Evolutionary conservation across 1,140 invertebrate species (phyloP), one percentile per base, ranked within the genome.

Genomic region (Diachasmimorpha longicaudata): DNA sequence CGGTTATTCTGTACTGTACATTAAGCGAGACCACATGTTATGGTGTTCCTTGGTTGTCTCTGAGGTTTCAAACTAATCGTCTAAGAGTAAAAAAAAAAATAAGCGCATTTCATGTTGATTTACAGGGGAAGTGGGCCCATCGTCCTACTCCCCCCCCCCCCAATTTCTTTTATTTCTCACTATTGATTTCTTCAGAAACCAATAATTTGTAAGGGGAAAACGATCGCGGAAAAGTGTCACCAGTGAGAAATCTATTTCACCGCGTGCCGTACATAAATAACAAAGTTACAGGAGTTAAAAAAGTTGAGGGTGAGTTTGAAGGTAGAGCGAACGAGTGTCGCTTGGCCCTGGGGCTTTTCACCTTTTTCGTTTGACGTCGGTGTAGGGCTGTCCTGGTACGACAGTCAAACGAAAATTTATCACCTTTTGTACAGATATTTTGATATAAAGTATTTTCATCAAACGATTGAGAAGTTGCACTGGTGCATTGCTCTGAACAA

Each of bases 181-280:
- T 31, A 4, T 52, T 52, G 11, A 52, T 52, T 52, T 2, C 16
- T 52, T 16, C 48, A 52, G 14, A 19, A 52, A 52, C 13, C 9
- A 19, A 25, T 70, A 75, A 75, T 63, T 75, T 36, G 66, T 75
- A 21, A 70, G 10, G 11, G 42, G 48, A 55, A 77, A 69, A 76
- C 68, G 78, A 58, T 19, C 21, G 13, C 9, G 63, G 80, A 81
- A 74, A 80, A 77, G 78, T 23, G 55, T 37, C 25, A 78, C 79
- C 81, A 63, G 78, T 69, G 79, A 79, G 81, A 84, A 84, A 85
- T 85, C 81, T 81, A 85, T 85, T 85, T 79, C 80, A 79, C 68
- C 77, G 76, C 80, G 78, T 85, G 81, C 79, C 71, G 76, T 79
- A 83, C 82, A 85, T 86, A 85, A 86, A 86, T 86, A 86, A 86